Evolutionary conservation across 2,888 invertebrate genomes (phyloP).

Genomic region (Homarus gammarus): DNA sequence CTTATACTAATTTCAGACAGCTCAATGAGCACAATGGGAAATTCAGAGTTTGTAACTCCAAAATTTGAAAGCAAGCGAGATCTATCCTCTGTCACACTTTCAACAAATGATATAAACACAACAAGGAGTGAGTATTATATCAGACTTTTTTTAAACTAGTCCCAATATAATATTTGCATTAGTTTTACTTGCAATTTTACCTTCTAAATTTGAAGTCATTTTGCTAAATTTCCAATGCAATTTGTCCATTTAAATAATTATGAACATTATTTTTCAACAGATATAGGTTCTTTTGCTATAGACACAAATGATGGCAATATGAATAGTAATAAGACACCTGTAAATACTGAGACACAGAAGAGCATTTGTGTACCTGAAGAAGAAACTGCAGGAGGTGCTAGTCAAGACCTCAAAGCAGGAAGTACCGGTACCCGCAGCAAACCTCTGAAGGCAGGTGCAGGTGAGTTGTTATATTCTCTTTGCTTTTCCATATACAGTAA

Average conservation of each 20-base stretch:
- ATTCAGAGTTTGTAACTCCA: constrained; percentile 52
- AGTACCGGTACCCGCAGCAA: neutral
- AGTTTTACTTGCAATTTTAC: too few relatives aligned
- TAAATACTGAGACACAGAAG: neutral
- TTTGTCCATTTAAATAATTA: too few relatives aligned
- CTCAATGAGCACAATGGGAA: neutral
- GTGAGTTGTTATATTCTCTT: too few relatives aligned
- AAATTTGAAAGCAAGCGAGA: constrained; percentile 33
- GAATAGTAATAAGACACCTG: neutral
- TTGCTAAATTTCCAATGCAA: too few relatives aligned
- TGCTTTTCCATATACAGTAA: too few relatives aligned
- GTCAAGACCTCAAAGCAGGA: neutral
- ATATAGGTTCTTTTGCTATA: neutral
- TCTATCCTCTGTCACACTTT: constrained; percentile 32
- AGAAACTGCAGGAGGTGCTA: neutral
- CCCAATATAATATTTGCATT: too few relatives aligned
- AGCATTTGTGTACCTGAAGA: neutral
- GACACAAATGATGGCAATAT: neutral
- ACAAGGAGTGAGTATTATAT: constrained; percentile 5
- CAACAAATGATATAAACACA: neutral
- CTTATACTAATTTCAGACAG: constrained; percentile 37
- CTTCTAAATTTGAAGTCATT: too few relatives aligned
- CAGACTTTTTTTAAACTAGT: too few relatives aligned
- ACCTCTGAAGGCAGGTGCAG: neutral
- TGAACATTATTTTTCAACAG: neutral